Conservation (phyloP, 2,113 vertebrate species). For the Phaethornis superciliosus region DNA sequence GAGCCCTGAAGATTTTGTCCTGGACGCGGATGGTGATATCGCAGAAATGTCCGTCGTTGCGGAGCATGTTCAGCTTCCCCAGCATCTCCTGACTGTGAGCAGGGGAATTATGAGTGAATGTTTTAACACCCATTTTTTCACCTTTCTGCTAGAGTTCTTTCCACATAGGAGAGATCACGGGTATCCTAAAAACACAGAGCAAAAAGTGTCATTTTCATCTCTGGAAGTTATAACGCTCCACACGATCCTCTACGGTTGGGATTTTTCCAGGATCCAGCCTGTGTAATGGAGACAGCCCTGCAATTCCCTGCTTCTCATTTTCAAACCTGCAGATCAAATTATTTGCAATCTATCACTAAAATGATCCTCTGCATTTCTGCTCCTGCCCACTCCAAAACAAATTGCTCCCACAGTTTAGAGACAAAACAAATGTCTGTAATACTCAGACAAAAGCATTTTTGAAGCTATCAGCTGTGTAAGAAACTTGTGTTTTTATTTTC, state of each 20-base stretch:
- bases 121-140: conserved; percentile 90
- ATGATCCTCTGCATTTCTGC: background rate
- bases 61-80: conserved; percentile 90
- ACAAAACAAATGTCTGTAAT: background rate
- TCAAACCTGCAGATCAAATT: background rate
- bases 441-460: background rate
- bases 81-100: conserved; percentile 94
- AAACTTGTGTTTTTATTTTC: background rate
- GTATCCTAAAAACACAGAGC: conserved; percentile 70
- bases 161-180: conserved; percentile 69
- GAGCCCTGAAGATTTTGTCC: conserved; percentile 92
- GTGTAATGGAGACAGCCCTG: background rate
- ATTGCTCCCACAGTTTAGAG: background rate
- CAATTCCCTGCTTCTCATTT: background rate
- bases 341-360: background rate
- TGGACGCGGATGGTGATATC: conserved; percentile 93
- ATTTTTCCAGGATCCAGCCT: background rate
- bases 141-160: conserved; percentile 64
- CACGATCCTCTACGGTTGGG: background rate
- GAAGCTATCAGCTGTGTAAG: background rate
- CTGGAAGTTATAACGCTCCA: background rate
- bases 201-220: background rate
- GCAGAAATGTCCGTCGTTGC: conserved; percentile 90
- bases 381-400: background rate
- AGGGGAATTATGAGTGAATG: conserved; percentile 91